Conservation (phyloP, 2,797 vertebrate species). For the Sebastes trivittatus region DNA sequence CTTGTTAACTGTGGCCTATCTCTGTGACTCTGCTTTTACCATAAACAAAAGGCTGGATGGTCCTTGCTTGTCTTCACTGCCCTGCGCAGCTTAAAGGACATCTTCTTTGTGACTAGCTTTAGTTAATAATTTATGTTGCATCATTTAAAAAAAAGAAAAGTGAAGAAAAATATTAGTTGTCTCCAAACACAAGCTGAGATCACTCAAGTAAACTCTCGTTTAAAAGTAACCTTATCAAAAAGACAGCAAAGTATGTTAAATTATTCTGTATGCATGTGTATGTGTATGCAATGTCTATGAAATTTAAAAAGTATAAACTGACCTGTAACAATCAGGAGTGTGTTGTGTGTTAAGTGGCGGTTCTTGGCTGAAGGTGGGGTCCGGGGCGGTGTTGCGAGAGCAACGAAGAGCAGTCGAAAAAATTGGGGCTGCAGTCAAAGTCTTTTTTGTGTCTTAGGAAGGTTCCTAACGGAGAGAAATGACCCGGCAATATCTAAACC, state of each 20-base stretch:
- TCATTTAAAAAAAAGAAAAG: not conserved
- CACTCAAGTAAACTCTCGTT: not conserved
- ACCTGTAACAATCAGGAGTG: not conserved
- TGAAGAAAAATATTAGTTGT: not conserved
- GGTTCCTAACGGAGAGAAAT: too few relatives aligned
- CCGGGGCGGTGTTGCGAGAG: too few relatives aligned
- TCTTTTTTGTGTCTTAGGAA: too few relatives aligned
- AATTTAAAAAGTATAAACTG: not conserved
- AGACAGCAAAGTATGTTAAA: not conserved
- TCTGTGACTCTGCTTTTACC: constrained; percentile 29
- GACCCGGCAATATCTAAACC: too few relatives aligned
- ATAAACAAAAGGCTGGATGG: constrained; percentile 9
- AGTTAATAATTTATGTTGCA: not conserved
- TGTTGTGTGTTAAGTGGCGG: not conserved
- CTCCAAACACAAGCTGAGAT: not conserved
- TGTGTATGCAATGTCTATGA: not conserved
- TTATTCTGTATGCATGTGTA: not conserved
- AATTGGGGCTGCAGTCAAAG: too few relatives aligned
- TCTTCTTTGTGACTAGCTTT: not conserved
- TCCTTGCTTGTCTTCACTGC: not conserved
- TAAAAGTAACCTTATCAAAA: not conserved
- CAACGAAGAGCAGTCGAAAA: too few relatives aligned
- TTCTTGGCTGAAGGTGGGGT: too few relatives aligned
- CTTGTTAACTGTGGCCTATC: constrained; percentile 51
- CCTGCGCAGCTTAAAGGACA: not conserved